A percentile compares a stretch with the other conserved stretches of the same genome.
phyloP scores from a whole-genome alignment of 2,888 invertebrate genomes.

The Limnephilus auricula region DNA sequence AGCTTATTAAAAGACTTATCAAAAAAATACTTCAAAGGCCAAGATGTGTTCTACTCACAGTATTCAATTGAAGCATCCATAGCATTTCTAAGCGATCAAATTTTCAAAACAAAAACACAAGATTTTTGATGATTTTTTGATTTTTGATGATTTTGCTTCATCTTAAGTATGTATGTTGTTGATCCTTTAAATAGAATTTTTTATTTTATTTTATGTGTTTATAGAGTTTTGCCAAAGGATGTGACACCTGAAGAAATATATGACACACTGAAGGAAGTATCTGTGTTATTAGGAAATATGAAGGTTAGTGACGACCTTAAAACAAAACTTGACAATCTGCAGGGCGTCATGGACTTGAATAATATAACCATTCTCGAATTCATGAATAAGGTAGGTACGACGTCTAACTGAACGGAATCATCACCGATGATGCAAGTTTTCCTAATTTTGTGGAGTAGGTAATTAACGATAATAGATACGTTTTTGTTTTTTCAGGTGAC shows the following conservation, averaged over 20 bases:
- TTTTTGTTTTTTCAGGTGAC: slow-evolving; percentile 72
- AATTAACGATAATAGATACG: neutral
- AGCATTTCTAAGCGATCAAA: no score
- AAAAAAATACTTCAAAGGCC: no score
- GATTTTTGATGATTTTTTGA: no score
- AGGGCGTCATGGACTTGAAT: slow-evolving; percentile 26
- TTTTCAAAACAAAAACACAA: no score
- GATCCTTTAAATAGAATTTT: neutral
- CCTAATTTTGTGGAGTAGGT: neutral
- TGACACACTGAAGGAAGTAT: slow-evolving; percentile 70
- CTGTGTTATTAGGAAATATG: slow-evolving; percentile 71
- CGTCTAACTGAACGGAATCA: neutral
- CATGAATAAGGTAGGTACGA: slow-evolving; percentile 11
- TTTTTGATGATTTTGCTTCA: no score
- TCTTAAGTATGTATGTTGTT: no score
- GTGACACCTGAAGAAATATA: slow-evolving; percentile 72
- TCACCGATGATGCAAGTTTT: neutral
- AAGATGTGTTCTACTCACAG: no score
- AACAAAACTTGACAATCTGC: slow-evolving; percentile 57
- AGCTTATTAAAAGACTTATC: no score
- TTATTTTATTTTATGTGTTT: neutral
- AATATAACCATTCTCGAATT: slow-evolving; percentile 33
- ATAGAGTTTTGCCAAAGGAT: slow-evolving; percentile 63
- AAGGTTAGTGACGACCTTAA: slow-evolving; percentile 68
- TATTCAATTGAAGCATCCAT: no score